Evolutionary conservation across 2,888 invertebrate genomes (phyloP), one percentile per base, ranked within the genome.

Genomic region (Ectemnius continuus): DNA sequence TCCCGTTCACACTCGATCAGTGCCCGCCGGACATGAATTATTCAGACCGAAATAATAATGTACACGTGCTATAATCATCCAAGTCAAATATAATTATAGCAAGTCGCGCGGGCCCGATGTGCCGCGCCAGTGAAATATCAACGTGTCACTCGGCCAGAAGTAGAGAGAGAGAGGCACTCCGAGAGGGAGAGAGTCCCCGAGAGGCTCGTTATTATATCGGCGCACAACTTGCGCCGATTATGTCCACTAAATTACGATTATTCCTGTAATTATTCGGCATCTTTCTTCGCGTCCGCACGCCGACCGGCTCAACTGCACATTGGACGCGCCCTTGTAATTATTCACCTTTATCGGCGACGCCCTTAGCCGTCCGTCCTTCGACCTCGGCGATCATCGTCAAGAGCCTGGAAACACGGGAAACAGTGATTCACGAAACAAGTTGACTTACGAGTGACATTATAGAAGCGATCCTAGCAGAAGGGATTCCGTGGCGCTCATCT

Each of bases 11-110:
- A 16, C 52, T 14, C n/a, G 16, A 52, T 16, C 52, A 52, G 16
- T 52, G 52, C 65, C 73, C 48, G 59, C 45, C 28, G 46, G 61
- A 65, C 72, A 84, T 84, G 84, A 84, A 84, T 84, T 82, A 84
- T 84, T 85, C 84, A 84, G 71, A 56, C 63, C 78, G 70, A 81
- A 84, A 84, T 84, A 80, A 85, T 85, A 81, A 84, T 74, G 79
- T 81, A 73, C 84, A 82, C 85, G 80, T 85, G 84, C 82, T 84
- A 78, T 84, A 81, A 83, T 81, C 81, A 72, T 67, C 64, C 81
- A 81, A 79, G 79, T 80, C 81, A 85, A 85, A 84, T 79, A 85
- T 84, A 85, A 84, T 84, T 84, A 84, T 67, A 75, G 61, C 69
- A 73, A 62, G 69, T 11, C 18, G 26, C 66, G 47, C 2, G 45